Conservation (phyloP, 2,113 vertebrate species). For the Periophthalmodon schlosseri region DNA sequence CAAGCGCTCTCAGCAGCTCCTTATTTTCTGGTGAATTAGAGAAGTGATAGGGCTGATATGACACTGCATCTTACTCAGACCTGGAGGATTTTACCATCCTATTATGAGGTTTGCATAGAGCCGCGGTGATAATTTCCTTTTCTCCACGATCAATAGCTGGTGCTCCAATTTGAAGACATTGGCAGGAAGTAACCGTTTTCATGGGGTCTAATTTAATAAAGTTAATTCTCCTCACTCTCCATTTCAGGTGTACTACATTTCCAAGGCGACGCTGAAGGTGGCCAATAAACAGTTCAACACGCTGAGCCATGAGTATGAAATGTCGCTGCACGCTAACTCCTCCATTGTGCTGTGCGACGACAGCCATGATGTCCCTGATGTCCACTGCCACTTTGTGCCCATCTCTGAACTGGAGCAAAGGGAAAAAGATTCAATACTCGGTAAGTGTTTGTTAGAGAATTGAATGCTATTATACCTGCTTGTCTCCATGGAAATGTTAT, state of each 20-base stretch:
- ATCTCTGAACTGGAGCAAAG: constrained; percentile 83
- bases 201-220: constrained; percentile 27
- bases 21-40: constrained; percentile 70
- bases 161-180: constrained; percentile 8
- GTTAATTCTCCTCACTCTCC: background rate
- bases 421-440: constrained; percentile 83
- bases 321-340: constrained; percentile 84
- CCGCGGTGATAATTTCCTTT: constrained; percentile 35
- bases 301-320: constrained; percentile 91
- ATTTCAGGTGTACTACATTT: constrained; percentile 88
- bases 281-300: constrained; percentile 89
- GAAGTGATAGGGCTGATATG: constrained; percentile 57
- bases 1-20: constrained; percentile 39
- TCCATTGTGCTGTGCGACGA: constrained; percentile 83
- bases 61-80: constrained; percentile 41
- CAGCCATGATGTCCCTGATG: constrained; percentile 75
- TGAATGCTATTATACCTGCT: too few species aligned
- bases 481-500: too few species aligned
- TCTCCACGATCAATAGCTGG: constrained; percentile 26
- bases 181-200: constrained; percentile 17
- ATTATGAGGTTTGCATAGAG: constrained; percentile 34
- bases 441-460: constrained; percentile 66
- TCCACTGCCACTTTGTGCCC: constrained; percentile 85
- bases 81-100: constrained; percentile 32
- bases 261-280: constrained; percentile 84